Evolutionary conservation across 2,888 invertebrate species (phyloP), one percentile per base, ranked within the genome.

Genomic region (Melanostoma mellinum): DNA sequence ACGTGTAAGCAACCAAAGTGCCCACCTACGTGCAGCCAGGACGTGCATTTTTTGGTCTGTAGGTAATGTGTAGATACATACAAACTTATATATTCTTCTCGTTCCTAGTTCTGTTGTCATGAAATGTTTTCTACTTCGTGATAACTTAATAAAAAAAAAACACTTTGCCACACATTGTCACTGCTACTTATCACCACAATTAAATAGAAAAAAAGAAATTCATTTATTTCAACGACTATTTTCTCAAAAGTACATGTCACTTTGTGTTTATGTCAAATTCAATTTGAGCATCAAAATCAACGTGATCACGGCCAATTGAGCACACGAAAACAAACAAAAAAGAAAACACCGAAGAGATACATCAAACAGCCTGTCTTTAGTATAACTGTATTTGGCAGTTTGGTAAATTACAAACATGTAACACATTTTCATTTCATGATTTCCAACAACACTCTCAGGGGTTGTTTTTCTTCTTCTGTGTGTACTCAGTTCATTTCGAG

Each of bases 301-400:
- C n/a, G 50, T 63, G 48, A 63, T 63, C 48, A 63, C 50, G 63
- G 63, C 38, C 63, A 63, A 48, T 63, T 63, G 63, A 63, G 50
- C 63, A 50, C 38, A 63, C 30, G 3, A 48, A 33, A 32, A 44
- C 32, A 5, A 58, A 20, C 6, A 61, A 36, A 48, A 63, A 10
- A 63, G 50, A 9, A 40, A 30, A 20, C 9, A 9, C 42, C 8
- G 33, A 32, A 44, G 32, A 20, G 4, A 10, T 9, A 60, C 30
- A 44, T 32, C 46, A 46, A 48, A 46, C 46, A 61, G 20, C 6
- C 2, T 52, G 33, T 30, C 33, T 20, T 20, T 20, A 52, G 4
- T 48, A 30, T 36, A 32, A 5, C 10, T 46, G 10, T 46, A 46
- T 46, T 33, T 60, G 63, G 38, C 50, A 38, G 48, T 63, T 50